phyloP scores from a whole-genome alignment of 1,140 invertebrate genomes.

The Drosophila albomicans region DNA sequence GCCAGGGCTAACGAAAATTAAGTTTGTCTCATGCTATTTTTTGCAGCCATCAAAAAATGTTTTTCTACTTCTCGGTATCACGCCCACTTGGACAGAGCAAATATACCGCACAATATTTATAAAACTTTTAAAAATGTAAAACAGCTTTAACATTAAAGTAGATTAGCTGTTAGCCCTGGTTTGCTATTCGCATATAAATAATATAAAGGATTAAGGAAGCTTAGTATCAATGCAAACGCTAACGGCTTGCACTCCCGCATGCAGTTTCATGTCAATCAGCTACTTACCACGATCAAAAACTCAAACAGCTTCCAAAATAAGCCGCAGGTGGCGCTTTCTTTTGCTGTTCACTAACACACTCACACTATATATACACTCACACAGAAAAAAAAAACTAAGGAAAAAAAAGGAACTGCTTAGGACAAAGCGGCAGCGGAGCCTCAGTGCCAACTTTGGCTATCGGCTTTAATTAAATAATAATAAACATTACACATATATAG shows the following conservation, averaged over 20 bases:
- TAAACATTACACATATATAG: background rate
- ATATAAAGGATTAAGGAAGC: too few species aligned
- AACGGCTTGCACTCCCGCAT: too few species aligned
- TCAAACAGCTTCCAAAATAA: too few species aligned
- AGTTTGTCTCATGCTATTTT: constrained; percentile 57
- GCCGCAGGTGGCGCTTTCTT: too few species aligned
- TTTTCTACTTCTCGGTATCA: background rate
- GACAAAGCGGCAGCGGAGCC: background rate
- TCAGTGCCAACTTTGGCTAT: background rate
- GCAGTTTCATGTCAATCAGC: too few species aligned
- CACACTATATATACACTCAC: too few species aligned
- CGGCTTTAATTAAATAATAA: background rate
- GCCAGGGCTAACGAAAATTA: constrained; percentile 77
- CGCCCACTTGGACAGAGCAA: background rate
- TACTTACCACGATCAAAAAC: too few species aligned
- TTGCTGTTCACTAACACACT: too few species aligned
- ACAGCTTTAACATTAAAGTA: background rate
- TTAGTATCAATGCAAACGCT: too few species aligned
- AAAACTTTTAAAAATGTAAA: background rate
- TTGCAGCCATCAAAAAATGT: constrained; percentile 2
- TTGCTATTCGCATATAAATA: too few species aligned
- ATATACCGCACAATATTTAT: background rate
- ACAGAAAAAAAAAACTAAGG: too few species aligned
- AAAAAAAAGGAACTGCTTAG: too few species aligned
- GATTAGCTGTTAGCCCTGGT: background rate